These are phyloP conservation scores for Pheosia gnoma DNA, from an alignment of 2,888 invertebrate genomes.

Conservation along the genomic window DNA sequence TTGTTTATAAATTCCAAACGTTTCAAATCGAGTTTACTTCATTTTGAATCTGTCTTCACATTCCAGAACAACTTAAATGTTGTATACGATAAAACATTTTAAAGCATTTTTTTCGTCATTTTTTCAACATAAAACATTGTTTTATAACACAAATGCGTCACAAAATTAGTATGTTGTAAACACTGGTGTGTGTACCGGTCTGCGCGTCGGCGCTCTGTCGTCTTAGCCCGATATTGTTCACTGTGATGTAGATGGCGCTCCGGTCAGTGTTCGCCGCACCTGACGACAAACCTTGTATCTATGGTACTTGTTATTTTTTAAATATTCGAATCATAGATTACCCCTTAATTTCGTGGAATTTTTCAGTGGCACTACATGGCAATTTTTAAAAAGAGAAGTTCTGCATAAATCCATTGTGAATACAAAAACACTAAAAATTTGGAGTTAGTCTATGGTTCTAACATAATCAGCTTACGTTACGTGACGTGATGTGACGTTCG, in stretches of 20 bases:
- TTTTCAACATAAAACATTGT: background rate
- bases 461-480: slow-evolving; percentile 1
- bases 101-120: background rate
- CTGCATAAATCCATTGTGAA: too few relatives aligned
- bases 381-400: too few relatives aligned
- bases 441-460: background rate
- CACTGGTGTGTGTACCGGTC: slow-evolving; percentile 7
- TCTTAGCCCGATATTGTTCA: slow-evolving; percentile 31
- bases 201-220: slow-evolving; percentile 22
- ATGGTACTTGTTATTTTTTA: background rate
- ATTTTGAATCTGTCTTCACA: background rate
- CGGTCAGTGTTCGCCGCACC: slow-evolving; percentile 6
- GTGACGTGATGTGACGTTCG: background rate
- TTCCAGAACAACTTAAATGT: background rate
- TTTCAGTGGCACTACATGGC: too few relatives aligned
- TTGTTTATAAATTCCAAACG: background rate
- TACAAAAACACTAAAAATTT: too few relatives aligned
- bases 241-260: slow-evolving; percentile 38
- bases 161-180: background rate
- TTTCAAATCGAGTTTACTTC: too few relatives aligned
- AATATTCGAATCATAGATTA: too few relatives aligned
- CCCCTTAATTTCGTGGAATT: too few relatives aligned
- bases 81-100: background rate
- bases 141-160: background rate
- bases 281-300: background rate